Percentiles rank a stretch among this genome's conserved stretches.
phyloP scores from a whole-genome alignment of 2,797 vertebrate genomes.

The Pangasius mekongensis region DNA sequence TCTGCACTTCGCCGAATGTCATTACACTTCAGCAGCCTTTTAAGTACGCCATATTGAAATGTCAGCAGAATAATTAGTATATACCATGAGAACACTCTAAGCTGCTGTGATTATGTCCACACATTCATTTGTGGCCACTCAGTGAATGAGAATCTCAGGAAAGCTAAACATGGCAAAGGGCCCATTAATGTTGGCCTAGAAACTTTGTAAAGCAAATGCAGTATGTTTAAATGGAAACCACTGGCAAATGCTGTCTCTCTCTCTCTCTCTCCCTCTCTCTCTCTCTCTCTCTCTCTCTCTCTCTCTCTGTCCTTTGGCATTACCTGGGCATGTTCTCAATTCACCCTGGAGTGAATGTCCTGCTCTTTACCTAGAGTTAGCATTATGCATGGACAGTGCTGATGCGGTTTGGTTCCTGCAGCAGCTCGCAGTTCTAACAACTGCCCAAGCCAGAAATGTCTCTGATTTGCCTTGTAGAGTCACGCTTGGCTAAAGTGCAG shows the following conservation, averaged over 20 bases:
- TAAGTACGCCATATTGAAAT: slow-evolving; percentile 50
- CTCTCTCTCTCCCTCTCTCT: slow-evolving; percentile 4
- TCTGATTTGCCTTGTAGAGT: slow-evolving; percentile 15
- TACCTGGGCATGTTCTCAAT: slow-evolving; percentile 61
- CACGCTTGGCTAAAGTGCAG: not conserved
- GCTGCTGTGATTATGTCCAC: slow-evolving; percentile 40
- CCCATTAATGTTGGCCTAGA: slow-evolving; percentile 33
- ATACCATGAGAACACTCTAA: slow-evolving; percentile 39
- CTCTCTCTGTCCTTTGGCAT: slow-evolving; percentile 41
- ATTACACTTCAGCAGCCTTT: slow-evolving; percentile 37
- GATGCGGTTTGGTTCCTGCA: slow-evolving; percentile 59
- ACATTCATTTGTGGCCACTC: slow-evolving; percentile 49
- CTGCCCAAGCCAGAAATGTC: not conserved
- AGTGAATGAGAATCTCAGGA: slow-evolving; percentile 34
- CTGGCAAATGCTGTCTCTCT: slow-evolving; percentile 32
- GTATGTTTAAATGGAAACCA: slow-evolving; percentile 37
- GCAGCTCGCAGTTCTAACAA: not conserved
- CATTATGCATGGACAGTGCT: slow-evolving; percentile 62
- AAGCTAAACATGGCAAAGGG: slow-evolving; percentile 28
- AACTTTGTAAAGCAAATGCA: slow-evolving; percentile 41
- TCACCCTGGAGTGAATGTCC: slow-evolving; percentile 25
- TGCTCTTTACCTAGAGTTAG: slow-evolving; percentile 37
- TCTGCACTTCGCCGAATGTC: slow-evolving; percentile 38
- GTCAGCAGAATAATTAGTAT: slow-evolving; percentile 49
- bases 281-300: not conserved